Evolutionary conservation across 2,888 invertebrate species (phyloP).

Genomic region (Kuschelorhynchus macadamiae): DNA sequence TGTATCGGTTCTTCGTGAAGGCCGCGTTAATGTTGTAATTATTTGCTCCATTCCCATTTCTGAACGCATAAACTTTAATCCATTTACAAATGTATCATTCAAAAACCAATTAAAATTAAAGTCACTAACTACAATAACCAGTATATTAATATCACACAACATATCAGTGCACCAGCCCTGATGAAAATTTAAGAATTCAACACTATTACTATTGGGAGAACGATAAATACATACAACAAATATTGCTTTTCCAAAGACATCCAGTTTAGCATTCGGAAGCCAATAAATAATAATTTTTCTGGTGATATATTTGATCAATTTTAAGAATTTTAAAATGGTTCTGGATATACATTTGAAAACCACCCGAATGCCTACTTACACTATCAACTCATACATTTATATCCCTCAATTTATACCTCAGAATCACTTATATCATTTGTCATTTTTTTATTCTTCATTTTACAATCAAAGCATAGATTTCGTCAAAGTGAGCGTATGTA

Average conservation of each 20-base stretch:
- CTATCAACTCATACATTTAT: background rate
- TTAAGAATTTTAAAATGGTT: background rate
- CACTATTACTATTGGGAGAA: background rate
- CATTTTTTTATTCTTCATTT: background rate
- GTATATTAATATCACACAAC: no score
- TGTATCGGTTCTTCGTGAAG: no score
- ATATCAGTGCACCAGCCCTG: no score
- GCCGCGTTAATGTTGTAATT: no score
- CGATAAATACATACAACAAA: background rate
- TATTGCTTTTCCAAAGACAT: background rate
- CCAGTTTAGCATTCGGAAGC: background rate
- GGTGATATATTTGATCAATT: background rate
- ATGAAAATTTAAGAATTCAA: constrained; percentile 1
- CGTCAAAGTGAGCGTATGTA: background rate
- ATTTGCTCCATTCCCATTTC: no score
- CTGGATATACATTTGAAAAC: background rate
- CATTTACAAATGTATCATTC: no score
- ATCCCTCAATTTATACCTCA: background rate
- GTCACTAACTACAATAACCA: no score
- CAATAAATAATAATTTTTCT: background rate
- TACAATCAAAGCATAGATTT: background rate
- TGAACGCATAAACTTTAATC: no score
- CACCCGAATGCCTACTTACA: background rate
- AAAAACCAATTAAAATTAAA: no score
- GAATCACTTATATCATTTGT: background rate